Percentiles rank a stretch among this genome's conserved stretches.
These are phyloP conservation scores for Perithous albicinctus DNA, from an alignment of 2,888 invertebrate species.

Conservation along the genomic window DNA sequence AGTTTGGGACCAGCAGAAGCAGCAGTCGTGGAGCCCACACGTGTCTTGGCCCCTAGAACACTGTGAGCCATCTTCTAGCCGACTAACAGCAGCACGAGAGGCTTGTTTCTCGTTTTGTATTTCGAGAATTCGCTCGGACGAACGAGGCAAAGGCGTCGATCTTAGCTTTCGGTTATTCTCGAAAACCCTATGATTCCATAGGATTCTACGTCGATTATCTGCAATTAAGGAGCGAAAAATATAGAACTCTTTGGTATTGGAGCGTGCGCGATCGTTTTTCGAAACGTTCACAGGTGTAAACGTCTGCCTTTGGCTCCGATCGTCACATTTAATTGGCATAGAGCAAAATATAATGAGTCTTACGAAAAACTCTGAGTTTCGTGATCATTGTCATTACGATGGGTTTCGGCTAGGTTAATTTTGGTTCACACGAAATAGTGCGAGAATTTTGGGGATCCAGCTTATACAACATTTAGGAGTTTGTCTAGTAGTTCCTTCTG, in stretches of 20 bases:
- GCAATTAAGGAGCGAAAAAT: conserved; percentile 66
- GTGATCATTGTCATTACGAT: conserved; percentile 61
- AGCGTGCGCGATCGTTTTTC: conserved; percentile 25
- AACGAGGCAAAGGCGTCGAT: conserved; percentile 65
- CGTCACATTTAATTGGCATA: conserved; percentile 57
- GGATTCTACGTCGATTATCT: conserved; percentile 66
- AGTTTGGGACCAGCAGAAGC: conserved; percentile 38
- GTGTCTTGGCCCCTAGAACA: conserved; percentile 48
- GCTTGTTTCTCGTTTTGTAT: conserved; percentile 50
- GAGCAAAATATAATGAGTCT: conserved; percentile 26
- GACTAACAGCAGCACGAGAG: conserved; percentile 39
- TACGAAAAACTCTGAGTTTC: conserved; percentile 31
- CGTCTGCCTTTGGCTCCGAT: conserved; percentile 54
- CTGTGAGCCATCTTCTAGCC: conserved; percentile 49
- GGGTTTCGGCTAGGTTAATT: conserved; percentile 9
- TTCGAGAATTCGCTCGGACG: conserved; percentile 47
- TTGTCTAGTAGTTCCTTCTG: conserved; percentile 10
- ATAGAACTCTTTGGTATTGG: conserved; percentile 20
- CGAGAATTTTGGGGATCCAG: conserved; percentile 9
- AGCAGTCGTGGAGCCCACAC: conserved; percentile 39
- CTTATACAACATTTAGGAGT: not conserved
- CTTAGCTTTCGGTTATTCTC: conserved; percentile 65
- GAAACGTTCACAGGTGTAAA: conserved; percentile 65
- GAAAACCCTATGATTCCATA: conserved; percentile 62
- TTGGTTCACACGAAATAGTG: conserved; percentile 39